A percentile compares a stretch with the other conserved stretches of the same genome.
Evolutionary conservation across 2,797 vertebrate species (phyloP).

Genomic region (Dermochelys coriacea): DNA sequence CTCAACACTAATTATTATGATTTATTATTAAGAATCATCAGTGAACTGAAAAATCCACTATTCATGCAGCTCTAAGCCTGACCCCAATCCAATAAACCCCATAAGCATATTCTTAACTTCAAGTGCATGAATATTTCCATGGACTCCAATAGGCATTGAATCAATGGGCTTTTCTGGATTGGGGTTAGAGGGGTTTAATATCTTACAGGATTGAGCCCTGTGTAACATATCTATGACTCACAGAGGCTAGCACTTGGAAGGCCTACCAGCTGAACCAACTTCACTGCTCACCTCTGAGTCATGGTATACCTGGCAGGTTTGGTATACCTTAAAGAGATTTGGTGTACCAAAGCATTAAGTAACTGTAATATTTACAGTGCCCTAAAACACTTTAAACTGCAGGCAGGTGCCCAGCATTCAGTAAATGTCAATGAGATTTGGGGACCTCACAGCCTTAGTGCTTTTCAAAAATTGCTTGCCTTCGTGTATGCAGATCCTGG

Average conservation of each 20-base stretch:
- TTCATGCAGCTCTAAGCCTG: background rate
- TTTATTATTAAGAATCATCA: background rate
- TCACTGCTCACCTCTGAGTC: background rate
- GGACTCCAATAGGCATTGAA: background rate
- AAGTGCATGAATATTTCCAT: background rate
- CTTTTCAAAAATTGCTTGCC: background rate
- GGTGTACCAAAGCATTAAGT: background rate
- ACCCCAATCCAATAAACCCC: background rate
- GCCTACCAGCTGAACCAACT: background rate
- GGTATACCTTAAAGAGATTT: background rate
- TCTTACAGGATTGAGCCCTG: background rate
- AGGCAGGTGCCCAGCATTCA: background rate
- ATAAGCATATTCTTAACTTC: background rate
- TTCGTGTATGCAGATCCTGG: background rate
- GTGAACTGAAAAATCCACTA: background rate
- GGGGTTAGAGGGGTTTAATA: background rate
- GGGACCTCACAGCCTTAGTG: background rate
- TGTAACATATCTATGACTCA: background rate
- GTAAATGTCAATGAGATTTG: background rate
- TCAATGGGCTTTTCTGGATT: background rate
- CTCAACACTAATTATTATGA: background rate
- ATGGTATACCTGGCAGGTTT: background rate
- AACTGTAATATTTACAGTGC: background rate
- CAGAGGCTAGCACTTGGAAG: background rate
- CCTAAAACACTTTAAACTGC: background rate